Evolutionary conservation across 2,797 vertebrate genomes (phyloP).

Genomic region (Halcyon chelicuti): DNA sequence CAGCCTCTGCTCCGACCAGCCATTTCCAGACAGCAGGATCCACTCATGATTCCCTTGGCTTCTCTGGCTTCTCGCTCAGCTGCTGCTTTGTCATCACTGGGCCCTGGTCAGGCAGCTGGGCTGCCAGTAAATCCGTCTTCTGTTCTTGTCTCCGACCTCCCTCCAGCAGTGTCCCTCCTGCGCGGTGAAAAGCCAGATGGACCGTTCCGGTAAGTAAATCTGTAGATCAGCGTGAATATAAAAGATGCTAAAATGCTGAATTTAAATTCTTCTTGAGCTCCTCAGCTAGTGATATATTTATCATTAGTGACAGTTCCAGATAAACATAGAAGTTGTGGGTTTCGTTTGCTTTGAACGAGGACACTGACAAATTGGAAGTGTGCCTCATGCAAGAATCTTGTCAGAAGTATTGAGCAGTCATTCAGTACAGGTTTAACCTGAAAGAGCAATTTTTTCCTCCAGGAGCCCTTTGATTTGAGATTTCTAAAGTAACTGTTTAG

Average conservation of each 20-base stretch:
- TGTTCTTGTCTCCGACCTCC: conserved; percentile 76
- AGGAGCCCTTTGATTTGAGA: not conserved
- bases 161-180: conserved; percentile 77
- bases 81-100: conserved; percentile 57
- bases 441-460: not conserved
- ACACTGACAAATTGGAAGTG: not conserved
- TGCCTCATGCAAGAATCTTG: not conserved
- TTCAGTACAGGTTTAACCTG: not conserved
- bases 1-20: conserved; percentile 78
- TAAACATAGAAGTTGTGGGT: not conserved
- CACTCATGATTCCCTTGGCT: conserved; percentile 81
- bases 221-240: not conserved
- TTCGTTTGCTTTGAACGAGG: not conserved
- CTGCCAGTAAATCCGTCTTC: conserved; percentile 74
- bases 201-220: conserved; percentile 76
- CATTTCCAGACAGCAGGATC: conserved; percentile 88
- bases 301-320: not conserved
- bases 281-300: accelerated
- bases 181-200: conserved; percentile 80
- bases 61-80: conserved; percentile 74
- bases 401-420: not conserved
- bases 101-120: conserved; percentile 64
- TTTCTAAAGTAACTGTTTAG: not conserved
- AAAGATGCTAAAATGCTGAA: not conserved
- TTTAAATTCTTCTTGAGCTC: not conserved